A percentile compares a stretch with the other conserved stretches of the same genome.
These are phyloP conservation scores for Lepidocolaptes lacrymiger DNA, from an alignment of 2,797 vertebrate genomes.

Conservation along the genomic window DNA sequence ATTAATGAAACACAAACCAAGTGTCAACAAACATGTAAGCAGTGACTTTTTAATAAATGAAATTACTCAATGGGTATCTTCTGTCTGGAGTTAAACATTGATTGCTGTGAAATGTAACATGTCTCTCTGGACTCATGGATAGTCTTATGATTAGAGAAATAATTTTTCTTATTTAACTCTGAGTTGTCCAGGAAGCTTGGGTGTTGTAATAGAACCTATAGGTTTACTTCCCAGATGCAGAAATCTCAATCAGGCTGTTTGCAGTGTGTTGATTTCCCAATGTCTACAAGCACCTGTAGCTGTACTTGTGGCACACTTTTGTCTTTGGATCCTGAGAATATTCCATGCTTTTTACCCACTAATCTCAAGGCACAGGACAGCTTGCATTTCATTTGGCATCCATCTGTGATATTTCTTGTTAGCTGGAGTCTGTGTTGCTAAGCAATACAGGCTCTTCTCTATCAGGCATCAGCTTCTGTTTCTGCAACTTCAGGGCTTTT, in stretches of 20 bases:
- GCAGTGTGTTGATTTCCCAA: not conserved
- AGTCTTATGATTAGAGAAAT: not conserved
- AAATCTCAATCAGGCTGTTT: not conserved
- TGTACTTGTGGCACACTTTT: not conserved
- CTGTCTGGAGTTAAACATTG: not conserved
- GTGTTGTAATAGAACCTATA: not conserved
- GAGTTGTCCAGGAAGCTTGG: not conserved
- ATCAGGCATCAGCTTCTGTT: not conserved
- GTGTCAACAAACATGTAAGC: not conserved
- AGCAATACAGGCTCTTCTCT: constrained; percentile 16
- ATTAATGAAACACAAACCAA: not conserved
- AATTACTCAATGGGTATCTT: not conserved
- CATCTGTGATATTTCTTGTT: constrained; percentile 20
- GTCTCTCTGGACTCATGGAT: not conserved
- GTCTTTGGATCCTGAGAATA: not conserved
- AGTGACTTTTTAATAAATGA: not conserved
- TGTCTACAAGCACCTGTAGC: not conserved
- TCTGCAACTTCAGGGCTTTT: constrained; percentile 53
- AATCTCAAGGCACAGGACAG: constrained; percentile 24
- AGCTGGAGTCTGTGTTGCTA: constrained; percentile 50
- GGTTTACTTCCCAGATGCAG: not conserved
- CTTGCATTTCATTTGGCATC: constrained; percentile 18
- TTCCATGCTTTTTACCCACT: not conserved
- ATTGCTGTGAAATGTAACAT: not conserved
- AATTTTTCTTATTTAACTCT: not conserved